A percentile compares a stretch with the other conserved stretches of the same genome.
Conservation (phyloP, 2,797 vertebrate genomes). For the Tauraco hartlaubi region DNA sequence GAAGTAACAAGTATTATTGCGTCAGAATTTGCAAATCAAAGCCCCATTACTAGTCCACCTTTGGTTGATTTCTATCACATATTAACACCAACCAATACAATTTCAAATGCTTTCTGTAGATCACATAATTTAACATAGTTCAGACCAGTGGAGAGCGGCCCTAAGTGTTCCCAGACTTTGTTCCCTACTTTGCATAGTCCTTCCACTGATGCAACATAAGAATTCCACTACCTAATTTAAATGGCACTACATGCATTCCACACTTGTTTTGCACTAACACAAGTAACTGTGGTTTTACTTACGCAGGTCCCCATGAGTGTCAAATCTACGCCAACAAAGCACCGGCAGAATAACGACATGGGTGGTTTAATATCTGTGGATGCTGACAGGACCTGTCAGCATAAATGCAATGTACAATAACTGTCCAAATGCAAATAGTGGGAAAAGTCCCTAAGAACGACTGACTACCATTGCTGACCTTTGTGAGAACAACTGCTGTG, state of each 20-base stretch:
- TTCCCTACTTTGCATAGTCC: background rate
- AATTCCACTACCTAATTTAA: background rate
- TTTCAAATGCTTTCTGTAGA: background rate
- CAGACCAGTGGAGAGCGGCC: background rate
- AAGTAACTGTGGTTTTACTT: background rate
- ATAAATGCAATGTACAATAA: background rate
- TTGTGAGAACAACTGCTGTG: background rate
- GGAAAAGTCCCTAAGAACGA: background rate
- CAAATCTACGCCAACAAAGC: background rate
- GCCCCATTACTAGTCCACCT: background rate
- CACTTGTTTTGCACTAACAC: background rate
- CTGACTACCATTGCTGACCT: conserved; percentile 15
- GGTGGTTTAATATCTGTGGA: background rate
- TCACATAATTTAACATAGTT: background rate
- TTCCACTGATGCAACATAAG: background rate
- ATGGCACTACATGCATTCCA: background rate
- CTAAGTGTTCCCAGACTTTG: background rate
- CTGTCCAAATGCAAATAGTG: conserved; percentile 1
- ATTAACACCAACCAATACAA: background rate
- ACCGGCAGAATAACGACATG: background rate
- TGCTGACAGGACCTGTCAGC: background rate
- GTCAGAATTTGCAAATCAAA: background rate
- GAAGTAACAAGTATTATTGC: background rate
- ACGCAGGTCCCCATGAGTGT: background rate
- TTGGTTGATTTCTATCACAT: background rate